These are phyloP conservation scores for Taurulus bubalis DNA, from an alignment of 2,113 vertebrate genomes.

Conservation along the genomic window DNA sequence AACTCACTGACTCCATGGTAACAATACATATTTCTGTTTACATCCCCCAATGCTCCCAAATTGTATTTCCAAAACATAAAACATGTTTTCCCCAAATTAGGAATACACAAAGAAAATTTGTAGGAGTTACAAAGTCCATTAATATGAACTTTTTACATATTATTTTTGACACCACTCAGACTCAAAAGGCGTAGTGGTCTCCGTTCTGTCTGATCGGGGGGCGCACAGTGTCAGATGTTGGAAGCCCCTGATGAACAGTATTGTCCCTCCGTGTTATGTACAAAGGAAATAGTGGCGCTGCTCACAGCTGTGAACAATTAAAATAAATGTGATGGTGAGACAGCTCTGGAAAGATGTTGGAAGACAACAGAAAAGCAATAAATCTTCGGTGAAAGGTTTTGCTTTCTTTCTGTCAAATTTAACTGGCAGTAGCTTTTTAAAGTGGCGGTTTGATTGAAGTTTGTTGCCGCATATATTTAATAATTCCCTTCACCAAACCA, in stretches of 20 bases:
- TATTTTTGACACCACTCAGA: background rate
- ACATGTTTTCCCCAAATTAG: background rate
- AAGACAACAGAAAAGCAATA: conserved; percentile 43
- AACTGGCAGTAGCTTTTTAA: background rate
- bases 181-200: background rate
- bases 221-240: background rate
- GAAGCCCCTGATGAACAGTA: conserved; percentile 1
- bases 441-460: conserved; percentile 14
- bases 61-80: background rate
- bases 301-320: conserved; percentile 38
- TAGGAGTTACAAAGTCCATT: background rate
- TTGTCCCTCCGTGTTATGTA: conserved; percentile 1
- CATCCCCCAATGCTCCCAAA: background rate
- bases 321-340: conserved; percentile 36
- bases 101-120: background rate
- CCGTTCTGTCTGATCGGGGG: background rate
- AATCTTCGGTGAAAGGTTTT: conserved; percentile 20
- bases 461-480: background rate
- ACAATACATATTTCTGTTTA: conserved; percentile 5
- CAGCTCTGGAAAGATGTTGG: conserved; percentile 19
- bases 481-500: conserved; percentile 17
- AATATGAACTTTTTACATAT: background rate
- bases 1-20: background rate
- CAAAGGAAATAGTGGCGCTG: conserved; percentile 24
- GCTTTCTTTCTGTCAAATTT: background rate